Evolutionary conservation across 1,140 invertebrate species (phyloP).

Genomic region (Gryllus bimaculatus): DNA sequence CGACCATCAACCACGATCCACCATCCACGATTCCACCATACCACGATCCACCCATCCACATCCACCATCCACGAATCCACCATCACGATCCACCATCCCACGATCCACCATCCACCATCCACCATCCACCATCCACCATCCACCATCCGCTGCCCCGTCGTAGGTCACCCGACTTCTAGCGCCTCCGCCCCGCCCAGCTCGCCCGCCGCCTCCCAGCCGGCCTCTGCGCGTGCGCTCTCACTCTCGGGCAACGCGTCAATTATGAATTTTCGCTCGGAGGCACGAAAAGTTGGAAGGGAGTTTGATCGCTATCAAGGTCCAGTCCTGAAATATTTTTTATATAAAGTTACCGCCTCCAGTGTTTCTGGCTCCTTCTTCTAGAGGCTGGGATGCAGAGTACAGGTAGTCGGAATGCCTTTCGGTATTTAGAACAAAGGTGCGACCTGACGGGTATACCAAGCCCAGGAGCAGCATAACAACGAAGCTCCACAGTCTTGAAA

Average conservation of each 20-base stretch:
- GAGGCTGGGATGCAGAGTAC: background rate
- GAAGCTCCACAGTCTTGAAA: background rate
- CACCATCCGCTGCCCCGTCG: too few species aligned
- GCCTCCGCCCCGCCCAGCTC: background rate
- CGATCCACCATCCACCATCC: too few species aligned
- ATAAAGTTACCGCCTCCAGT: background rate
- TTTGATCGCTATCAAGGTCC: background rate
- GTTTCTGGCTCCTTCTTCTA: background rate
- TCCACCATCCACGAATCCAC: too few species aligned
- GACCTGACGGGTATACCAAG: background rate
- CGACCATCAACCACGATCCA: too few species aligned
- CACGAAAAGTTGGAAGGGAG: background rate
- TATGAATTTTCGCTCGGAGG: background rate
- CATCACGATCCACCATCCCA: too few species aligned
- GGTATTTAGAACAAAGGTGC: background rate
- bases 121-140: too few species aligned
- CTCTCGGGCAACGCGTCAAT: background rate
- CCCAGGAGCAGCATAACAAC: background rate
- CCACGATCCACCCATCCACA: too few species aligned
- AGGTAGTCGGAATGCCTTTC: background rate
- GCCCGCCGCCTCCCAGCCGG: too few species aligned
- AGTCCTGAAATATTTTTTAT: background rate
- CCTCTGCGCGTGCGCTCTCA: background rate
- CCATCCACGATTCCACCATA: too few species aligned
- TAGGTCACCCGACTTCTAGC: too few species aligned